Evolutionary conservation across 2,113 vertebrate species (phyloP), one percentile per base, ranked within the genome.

Genomic region (Bungarus multicinctus): DNA sequence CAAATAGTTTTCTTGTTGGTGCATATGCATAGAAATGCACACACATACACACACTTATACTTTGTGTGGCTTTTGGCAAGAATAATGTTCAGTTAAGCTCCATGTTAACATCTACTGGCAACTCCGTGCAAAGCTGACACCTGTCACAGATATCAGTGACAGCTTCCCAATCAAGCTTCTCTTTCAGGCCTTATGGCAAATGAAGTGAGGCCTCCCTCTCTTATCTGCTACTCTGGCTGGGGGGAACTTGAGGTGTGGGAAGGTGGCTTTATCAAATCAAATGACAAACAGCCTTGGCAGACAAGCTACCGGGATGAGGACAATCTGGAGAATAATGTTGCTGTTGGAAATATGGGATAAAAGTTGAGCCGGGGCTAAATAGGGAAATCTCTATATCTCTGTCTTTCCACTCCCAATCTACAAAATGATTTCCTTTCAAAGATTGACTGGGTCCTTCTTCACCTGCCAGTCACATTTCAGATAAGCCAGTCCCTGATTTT

Each of bases 131-230:
- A 96, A 97, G 96, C 96, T 97, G 97, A 97, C 97, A 97, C 97
- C 97, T 97, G 97, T 96, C 95, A 97, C 91, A 95, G 97, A 97
- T 98, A 98, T 93, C 95, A 96, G 92, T 97, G 97, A 95, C 97
- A 95, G 95, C 94, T 96, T 97, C 94, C 96, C 97, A 97, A 95
- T 95, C 95, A 96, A 95, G 54, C 30, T 93, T 95, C 90, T 94
- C 87, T 95, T 96, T 93, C 81, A 0, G 94, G 95, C 81, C 55
- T 95, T 95, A 50, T 0, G 1, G 96, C 93, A 95, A 96, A 96
- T 20, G 97, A 96, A 95, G 95, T 74, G 93, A 97, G 96, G 92
- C 1, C 0, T 22, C 95, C 92, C 94, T 97, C 94, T 95, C 85
- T 93, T 93, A 96, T 97, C 96, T 96, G 53, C 91, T 89, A 93